Percentiles rank a stretch among this genome's conserved stretches.
These are phyloP conservation scores for Turnix velox DNA, from an alignment of 2,113 vertebrate species.

Conservation along the genomic window DNA sequence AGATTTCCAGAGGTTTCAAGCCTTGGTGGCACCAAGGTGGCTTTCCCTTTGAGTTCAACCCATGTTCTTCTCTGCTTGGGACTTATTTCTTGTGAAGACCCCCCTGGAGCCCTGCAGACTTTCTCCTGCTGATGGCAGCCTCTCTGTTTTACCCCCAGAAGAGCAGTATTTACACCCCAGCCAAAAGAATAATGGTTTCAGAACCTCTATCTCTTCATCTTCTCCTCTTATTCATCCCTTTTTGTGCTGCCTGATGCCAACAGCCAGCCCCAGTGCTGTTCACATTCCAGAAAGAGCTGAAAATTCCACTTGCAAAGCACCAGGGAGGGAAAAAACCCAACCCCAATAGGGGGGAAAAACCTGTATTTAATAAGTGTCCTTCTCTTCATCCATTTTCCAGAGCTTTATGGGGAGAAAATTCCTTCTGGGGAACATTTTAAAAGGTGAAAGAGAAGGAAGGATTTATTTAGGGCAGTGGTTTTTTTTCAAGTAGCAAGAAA, in stretches of 20 bases:
- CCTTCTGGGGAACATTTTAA: background rate
- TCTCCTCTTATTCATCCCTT: background rate
- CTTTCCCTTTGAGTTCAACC: background rate
- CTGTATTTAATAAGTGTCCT: background rate
- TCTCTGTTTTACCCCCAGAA: background rate
- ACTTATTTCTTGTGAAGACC: too few species aligned
- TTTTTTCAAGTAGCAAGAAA: background rate
- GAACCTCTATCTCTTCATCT: background rate
- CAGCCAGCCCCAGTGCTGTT: background rate
- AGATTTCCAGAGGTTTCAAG: background rate
- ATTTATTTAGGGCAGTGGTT: background rate
- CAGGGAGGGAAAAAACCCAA: background rate
- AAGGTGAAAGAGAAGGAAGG: background rate
- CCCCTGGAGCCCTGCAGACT: background rate
- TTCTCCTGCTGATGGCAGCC: background rate
- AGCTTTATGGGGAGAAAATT: background rate
- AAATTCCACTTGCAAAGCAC: background rate
- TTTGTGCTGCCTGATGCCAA: background rate
- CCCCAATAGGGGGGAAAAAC: background rate
- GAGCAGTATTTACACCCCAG: background rate
- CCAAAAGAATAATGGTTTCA: background rate
- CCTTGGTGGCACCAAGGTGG: background rate
- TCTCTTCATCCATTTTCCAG: conserved; percentile 10
- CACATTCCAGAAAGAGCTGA: background rate
- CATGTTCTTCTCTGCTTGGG: background rate